phyloP scores from a whole-genome alignment of 2,113 vertebrate species.

The Elephantulus edwardii region DNA sequence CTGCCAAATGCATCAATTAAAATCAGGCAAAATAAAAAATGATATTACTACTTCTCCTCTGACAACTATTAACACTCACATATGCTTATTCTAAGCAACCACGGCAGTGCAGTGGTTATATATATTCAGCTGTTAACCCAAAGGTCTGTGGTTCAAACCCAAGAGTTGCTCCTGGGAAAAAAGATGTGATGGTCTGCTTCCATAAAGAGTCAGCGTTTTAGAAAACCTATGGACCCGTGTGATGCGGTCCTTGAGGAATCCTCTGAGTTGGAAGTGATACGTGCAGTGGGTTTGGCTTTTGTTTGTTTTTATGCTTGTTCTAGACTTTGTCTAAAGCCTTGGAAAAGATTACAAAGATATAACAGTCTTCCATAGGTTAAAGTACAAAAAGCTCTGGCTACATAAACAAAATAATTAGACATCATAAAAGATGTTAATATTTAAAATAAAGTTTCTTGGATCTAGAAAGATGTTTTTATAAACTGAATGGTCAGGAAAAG shows the following conservation, averaged over 20 bases:
- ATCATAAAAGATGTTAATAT: slow-evolving; percentile 35
- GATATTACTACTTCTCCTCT: neutral
- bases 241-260: too few relatives aligned
- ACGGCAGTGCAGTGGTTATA: too few relatives aligned
- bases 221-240: too few relatives aligned
- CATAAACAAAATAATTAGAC: slow-evolving; percentile 34
- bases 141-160: too few relatives aligned
- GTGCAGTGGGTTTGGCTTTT: too few relatives aligned
- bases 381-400: slow-evolving; percentile 21
- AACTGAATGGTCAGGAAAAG: neutral
- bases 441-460: slow-evolving; percentile 25
- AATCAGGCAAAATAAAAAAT: neutral
- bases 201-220: too few relatives aligned
- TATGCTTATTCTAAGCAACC: neutral
- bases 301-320: neutral
- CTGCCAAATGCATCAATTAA: too few relatives aligned
- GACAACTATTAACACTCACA: neutral
- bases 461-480: neutral
- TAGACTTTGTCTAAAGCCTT: neutral
- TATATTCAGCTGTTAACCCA: too few relatives aligned
- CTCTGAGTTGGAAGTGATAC: too few relatives aligned
- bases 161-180: too few relatives aligned
- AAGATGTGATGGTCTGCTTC: too few relatives aligned
- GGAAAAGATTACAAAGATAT: neutral
- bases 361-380: slow-evolving; percentile 27